A percentile compares a stretch with the other conserved stretches of the same genome.
These are phyloP conservation scores for Dicyrtomina minuta DNA, from an alignment of 2,888 invertebrate species.

Conservation along the genomic window DNA sequence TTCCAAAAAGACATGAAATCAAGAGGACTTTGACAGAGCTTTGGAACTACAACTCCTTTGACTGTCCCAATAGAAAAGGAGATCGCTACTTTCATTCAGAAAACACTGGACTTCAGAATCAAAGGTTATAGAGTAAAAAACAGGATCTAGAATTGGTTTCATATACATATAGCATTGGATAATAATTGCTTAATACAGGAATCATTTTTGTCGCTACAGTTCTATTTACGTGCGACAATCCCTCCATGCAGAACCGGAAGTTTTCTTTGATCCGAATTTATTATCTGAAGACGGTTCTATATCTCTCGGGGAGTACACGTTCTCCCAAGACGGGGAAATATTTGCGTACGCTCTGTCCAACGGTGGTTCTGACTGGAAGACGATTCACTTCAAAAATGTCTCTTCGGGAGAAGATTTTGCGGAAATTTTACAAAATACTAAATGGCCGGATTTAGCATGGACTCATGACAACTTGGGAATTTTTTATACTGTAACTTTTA, in stretches of 20 bases:
- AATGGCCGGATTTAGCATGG: slow-evolving; percentile 61
- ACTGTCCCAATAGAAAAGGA: slow-evolving; percentile 79
- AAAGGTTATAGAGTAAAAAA: slow-evolving; percentile 68
- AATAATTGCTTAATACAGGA: not conserved
- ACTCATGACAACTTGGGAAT: slow-evolving; percentile 62
- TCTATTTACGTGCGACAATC: slow-evolving; percentile 60
- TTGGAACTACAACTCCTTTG: slow-evolving; percentile 94
- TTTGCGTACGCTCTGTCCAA: slow-evolving; percentile 61
- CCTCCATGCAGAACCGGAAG: slow-evolving; percentile 57
- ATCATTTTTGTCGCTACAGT: slow-evolving; percentile 54
- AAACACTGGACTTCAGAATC: slow-evolving; percentile 95
- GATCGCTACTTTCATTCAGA: slow-evolving; percentile 83
- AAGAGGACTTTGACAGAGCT: slow-evolving; percentile 78
- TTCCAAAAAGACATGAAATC: slow-evolving; percentile 70
- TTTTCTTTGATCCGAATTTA: slow-evolving; percentile 63
- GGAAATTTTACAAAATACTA: slow-evolving; percentile 60
- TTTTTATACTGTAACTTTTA: slow-evolving; percentile 59
- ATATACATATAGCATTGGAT: not conserved
- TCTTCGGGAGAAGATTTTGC: slow-evolving; percentile 56
- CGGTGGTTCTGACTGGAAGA: slow-evolving; percentile 63
- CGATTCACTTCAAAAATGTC: slow-evolving; percentile 55
- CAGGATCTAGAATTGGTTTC: not conserved
- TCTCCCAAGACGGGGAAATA: slow-evolving; percentile 60
- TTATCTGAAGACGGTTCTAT: slow-evolving; percentile 61
- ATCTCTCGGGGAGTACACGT: slow-evolving; percentile 54